Base-by-base conservation (phyloP, 2,113 vertebrate genomes). In the Equus quagga region DNA sequence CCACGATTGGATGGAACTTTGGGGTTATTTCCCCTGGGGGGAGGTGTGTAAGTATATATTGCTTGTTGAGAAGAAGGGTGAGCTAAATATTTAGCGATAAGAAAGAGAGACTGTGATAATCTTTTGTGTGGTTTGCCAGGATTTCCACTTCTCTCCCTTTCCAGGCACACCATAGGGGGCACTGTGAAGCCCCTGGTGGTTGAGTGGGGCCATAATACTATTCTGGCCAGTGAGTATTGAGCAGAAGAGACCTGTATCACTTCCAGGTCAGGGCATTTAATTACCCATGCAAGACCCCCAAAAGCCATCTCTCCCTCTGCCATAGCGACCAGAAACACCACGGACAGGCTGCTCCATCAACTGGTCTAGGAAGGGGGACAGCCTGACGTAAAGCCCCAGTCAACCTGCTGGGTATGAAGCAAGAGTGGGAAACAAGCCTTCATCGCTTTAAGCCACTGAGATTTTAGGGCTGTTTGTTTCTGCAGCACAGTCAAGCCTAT, bases 1-100 rank as follows among this genome's bases (percentile, higher is more conserved):
- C 31, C 33, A 12, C 62, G 17, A 46, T 7, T 72, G 83, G 54
- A 17, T 62, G 13, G 60, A 36, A 82, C 28, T 65, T 95, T 60
- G 33, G 70, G 79, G n/a, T 87, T 46, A 78, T 83, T 62, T 54
- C 31, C 56, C 3, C 15, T 78, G 70, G 26, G 21, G 49, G 56
- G 1, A 46, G 41, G 24, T 21, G 24, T 60, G 41, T 7, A 36
- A n/a, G 31, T n/a, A 14, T 36, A 46, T 69, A 92, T 76, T 92
- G n/a, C 36, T 92, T 78, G 70, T 70, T 58, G 54, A 72, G 23
- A 93, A 93, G 69, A 90, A 78, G 8, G 11, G 44, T n/a, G 12
- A 21, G 70, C 6, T 46, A 44, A 23, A 31, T 79, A 51, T 17
- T 60, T 80, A 87, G 12, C 36, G 78, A 65, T 7, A 64, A 89